These are phyloP conservation scores for Hassar affinis DNA, from an alignment of 2,113 vertebrate genomes.

Conservation along the genomic window DNA sequence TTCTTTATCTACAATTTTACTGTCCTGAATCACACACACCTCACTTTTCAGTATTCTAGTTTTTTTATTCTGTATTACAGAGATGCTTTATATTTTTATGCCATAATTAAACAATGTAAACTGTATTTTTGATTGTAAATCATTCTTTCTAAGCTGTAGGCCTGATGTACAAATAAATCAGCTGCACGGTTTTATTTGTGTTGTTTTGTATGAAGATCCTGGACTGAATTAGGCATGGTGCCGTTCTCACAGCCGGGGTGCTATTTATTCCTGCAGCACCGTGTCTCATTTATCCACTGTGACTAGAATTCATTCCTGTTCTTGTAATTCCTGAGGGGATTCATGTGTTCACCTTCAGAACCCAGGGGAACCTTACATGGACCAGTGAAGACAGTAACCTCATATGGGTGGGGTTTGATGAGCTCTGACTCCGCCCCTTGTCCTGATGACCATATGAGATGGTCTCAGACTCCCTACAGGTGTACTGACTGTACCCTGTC, in stretches of 20 bases:
- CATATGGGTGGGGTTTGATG: neutral
- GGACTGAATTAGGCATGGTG: neutral
- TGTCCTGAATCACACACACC: neutral
- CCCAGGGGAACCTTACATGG: neutral
- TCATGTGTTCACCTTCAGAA: neutral
- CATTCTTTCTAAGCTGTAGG: neutral
- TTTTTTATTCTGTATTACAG: neutral
- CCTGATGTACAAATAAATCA: neutral
- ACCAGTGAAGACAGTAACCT: neutral
- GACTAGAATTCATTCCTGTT: neutral
- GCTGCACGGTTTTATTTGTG: neutral
- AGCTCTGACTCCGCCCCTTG: neutral
- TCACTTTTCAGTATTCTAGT: neutral
- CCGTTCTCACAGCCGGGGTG: neutral
- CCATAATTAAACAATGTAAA: neutral
- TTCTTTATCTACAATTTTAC: neutral
- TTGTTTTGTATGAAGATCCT: neutral
- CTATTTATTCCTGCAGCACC: neutral
- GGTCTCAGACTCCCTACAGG: neutral
- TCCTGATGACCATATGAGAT: neutral
- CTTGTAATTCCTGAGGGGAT: neutral
- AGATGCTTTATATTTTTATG: neutral
- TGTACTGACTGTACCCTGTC: neutral
- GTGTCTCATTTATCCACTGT: neutral
- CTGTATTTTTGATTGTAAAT: constrained; percentile 1